Percentiles rank a stretch among this genome's conserved stretches.
Evolutionary conservation across 2,797 vertebrate genomes (phyloP).

Genomic region (Artibeus lituratus): DNA sequence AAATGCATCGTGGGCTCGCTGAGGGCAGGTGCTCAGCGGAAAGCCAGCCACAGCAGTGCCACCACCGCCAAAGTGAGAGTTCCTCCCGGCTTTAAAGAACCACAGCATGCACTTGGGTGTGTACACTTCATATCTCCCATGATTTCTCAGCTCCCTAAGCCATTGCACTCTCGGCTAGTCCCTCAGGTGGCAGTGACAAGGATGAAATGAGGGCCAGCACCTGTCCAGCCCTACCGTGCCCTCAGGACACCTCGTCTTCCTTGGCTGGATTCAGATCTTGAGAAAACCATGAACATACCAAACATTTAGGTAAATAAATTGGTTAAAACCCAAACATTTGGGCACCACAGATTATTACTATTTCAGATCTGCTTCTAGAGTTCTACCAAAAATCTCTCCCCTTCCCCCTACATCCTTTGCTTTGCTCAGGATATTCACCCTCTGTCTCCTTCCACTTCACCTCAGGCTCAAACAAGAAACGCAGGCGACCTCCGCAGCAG

Average conservation of each 20-base stretch:
- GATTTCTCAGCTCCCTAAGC: neutral
- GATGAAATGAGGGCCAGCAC: neutral
- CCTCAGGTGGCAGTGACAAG: neutral
- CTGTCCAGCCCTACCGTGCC: neutral
- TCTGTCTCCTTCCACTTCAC: neutral
- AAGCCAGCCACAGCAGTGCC: neutral
- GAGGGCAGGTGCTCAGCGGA: neutral
- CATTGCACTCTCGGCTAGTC: neutral
- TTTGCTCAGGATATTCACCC: neutral
- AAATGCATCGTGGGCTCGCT: neutral
- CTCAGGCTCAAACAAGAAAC: neutral
- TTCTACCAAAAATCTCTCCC: neutral
- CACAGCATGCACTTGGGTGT: rapidly evolving
- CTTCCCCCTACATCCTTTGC: neutral
- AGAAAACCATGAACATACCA: neutral
- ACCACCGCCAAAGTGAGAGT: neutral
- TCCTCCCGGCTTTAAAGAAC: neutral
- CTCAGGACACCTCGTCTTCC: neutral
- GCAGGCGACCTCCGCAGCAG: rapidly evolving
- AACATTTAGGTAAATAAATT: neutral
- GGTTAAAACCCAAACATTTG: neutral
- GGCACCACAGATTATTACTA: neutral
- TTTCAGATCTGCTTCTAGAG: neutral
- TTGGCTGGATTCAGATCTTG: neutral
- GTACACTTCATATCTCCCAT: neutral